Percentiles rank a stretch among this genome's conserved stretches.
Conservation (phyloP, 2,797 vertebrate genomes). For the Acrossocheilus fasciatus region DNA sequence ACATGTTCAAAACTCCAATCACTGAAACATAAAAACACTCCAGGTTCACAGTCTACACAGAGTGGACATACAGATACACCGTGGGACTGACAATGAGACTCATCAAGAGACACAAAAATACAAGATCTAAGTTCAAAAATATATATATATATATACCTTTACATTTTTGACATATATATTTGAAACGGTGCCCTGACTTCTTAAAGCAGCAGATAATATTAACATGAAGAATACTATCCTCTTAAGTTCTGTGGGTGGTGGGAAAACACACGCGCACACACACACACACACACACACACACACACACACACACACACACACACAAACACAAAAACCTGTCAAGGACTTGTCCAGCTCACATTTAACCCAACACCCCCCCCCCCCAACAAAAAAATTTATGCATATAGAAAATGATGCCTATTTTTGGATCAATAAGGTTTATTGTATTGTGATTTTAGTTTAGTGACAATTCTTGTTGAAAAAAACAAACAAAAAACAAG, state of each 20-base stretch:
- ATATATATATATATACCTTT: conserved; percentile 81
- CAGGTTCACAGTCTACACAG: conserved; percentile 39
- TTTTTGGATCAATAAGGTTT: neutral
- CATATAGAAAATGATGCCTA: neutral
- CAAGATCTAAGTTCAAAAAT: conserved; percentile 79
- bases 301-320: neutral
- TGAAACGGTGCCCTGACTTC: conserved; percentile 68
- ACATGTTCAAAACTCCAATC: conserved; percentile 76
- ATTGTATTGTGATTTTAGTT: neutral
- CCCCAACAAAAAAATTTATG: neutral
- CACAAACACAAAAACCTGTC: neutral
- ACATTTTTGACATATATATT: conserved; percentile 64
- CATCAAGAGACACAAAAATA: conserved; percentile 88
- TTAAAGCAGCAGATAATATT: conserved; percentile 76
- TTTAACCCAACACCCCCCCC: neutral
- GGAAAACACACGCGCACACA: neutral
- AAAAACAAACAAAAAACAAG: too few species aligned
- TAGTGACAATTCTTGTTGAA: neutral
- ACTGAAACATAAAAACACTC: conserved; percentile 68
- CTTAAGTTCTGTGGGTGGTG: conserved; percentile 46
- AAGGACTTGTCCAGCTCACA: neutral
- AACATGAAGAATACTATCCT: conserved; percentile 65
- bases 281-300: neutral
- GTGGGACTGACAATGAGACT: conserved; percentile 78
- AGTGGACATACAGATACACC: conserved; percentile 70